These are phyloP conservation scores for Drosophila austrosaltans DNA, from an alignment of 2,888 invertebrate species.

Conservation along the genomic window DNA sequence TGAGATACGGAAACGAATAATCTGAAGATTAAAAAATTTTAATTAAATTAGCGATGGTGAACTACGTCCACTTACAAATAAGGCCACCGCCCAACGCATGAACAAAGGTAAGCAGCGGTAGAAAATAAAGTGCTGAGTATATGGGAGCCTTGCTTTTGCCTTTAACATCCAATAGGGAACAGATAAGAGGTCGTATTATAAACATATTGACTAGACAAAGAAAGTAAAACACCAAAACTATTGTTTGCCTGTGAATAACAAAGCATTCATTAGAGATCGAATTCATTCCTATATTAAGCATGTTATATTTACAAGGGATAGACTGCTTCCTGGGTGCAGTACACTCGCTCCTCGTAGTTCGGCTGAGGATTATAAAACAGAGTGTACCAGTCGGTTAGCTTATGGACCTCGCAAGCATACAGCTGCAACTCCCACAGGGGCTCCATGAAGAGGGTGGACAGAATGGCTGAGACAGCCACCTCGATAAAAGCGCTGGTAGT, in stretches of 20 bases:
- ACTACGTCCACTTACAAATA: constrained; percentile 87
- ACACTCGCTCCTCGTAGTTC: constrained; percentile 93
- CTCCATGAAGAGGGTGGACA: constrained; percentile 91
- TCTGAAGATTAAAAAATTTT: constrained; percentile 86
- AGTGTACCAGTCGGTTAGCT: constrained; percentile 98
- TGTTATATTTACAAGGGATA: constrained; percentile 94
- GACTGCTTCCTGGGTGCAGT: constrained; percentile 99
- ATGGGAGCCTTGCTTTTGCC: constrained; percentile 92
- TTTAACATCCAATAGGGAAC: constrained; percentile 87
- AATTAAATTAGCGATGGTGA: background rate
- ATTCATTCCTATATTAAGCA: no score
- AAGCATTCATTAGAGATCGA: background rate
- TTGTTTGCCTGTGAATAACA: constrained; percentile 89
- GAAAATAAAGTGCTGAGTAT: constrained; percentile 96
- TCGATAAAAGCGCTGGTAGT: constrained; percentile 94
- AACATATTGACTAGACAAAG: constrained; percentile 92
- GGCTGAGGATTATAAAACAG: constrained; percentile 96
- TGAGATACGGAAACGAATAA: constrained; percentile 96
- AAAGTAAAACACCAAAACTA: constrained; percentile 95
- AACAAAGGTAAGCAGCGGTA: constrained; percentile 92
- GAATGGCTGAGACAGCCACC: constrained; percentile 89
- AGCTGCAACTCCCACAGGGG: constrained; percentile 91
- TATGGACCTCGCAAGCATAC: constrained; percentile 90
- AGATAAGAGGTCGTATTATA: constrained; percentile 89
- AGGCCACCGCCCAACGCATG: constrained; percentile 96